A percentile compares a stretch with the other conserved stretches of the same genome.
These are phyloP conservation scores for Metalampra italica DNA, from an alignment of 2,888 invertebrate species.

Conservation along the genomic window DNA sequence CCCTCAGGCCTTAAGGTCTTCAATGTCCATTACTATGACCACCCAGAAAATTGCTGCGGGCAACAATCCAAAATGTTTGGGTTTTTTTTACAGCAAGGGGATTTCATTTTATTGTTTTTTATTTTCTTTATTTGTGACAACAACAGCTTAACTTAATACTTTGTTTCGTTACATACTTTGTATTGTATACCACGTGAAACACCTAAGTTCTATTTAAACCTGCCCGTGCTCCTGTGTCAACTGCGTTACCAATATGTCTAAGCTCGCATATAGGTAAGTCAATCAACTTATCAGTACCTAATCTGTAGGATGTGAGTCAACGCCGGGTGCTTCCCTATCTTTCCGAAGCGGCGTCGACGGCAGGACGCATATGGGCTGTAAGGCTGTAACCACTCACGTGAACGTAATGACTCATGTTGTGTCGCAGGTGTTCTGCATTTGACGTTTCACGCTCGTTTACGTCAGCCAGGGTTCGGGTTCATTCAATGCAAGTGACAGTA, in stretches of 20 bases:
- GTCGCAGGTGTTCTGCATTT: slow-evolving; percentile 32
- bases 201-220: too few species aligned
- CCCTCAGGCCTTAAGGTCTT: too few species aligned
- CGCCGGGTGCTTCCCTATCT: slow-evolving; percentile 19
- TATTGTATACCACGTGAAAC: too few species aligned
- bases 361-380: slow-evolving; percentile 26
- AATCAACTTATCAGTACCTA: slow-evolving; percentile 3
- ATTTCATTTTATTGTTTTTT: too few species aligned
- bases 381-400: slow-evolving; percentile 25
- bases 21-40: too few species aligned
- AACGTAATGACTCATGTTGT: slow-evolving; percentile 34
- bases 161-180: too few species aligned
- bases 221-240: background rate
- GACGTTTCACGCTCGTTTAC: slow-evolving; percentile 15
- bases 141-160: too few species aligned
- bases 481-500: background rate
- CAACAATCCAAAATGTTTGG: too few species aligned
- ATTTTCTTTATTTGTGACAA: too few species aligned
- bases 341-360: slow-evolving; percentile 9
- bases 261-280: background rate
- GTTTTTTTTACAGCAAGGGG: too few species aligned
- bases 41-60: too few species aligned
- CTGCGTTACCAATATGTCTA: too few species aligned
- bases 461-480: background rate
- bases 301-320: slow-evolving; percentile 20